These are phyloP conservation scores for Pectinophora gossypiella DNA, from an alignment of 1,140 invertebrate species.

Conservation along the genomic window DNA sequence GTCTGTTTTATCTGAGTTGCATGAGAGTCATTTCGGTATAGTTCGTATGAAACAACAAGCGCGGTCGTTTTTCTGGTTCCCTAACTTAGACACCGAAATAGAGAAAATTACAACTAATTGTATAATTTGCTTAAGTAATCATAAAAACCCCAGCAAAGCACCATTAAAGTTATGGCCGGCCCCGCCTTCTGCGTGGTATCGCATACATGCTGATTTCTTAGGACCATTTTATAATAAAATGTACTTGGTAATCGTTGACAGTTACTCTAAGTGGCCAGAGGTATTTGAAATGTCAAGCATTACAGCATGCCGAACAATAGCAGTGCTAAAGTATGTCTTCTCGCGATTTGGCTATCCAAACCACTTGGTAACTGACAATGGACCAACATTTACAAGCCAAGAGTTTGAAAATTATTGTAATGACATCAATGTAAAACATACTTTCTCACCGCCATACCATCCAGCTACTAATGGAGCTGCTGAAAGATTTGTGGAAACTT, in stretches of 20 bases:
- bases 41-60: conserved; percentile 21
- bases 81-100: conserved; percentile 20
- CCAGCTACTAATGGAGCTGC: conserved; percentile 46
- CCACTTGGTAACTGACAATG: conserved; percentile 18
- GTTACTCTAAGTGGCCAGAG: conserved; percentile 37
- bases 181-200: conserved; percentile 23
- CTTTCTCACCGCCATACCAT: conserved; percentile 34
- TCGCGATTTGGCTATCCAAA: conserved; percentile 12
- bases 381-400: conserved; percentile 12
- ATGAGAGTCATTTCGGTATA: conserved; percentile 24
- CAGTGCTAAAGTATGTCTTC: conserved; percentile 22
- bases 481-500: conserved; percentile 38
- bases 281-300: conserved; percentile 25
- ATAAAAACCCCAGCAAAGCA: conserved; percentile 17
- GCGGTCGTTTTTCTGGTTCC: conserved; percentile 26
- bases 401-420: conserved; percentile 22
- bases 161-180: conserved; percentile 27
- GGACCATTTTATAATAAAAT: conserved; percentile 33
- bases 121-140: conserved; percentile 11
- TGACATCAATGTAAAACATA: conserved; percentile 30
- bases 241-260: conserved; percentile 36
- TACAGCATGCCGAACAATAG: conserved; percentile 17
- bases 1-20: conserved; percentile 14
- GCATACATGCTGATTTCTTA: conserved; percentile 37
- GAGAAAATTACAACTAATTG: conserved; percentile 19